Evolutionary conservation across 2,888 invertebrate genomes (phyloP).

Genomic region (Calliopum simillimum): DNA sequence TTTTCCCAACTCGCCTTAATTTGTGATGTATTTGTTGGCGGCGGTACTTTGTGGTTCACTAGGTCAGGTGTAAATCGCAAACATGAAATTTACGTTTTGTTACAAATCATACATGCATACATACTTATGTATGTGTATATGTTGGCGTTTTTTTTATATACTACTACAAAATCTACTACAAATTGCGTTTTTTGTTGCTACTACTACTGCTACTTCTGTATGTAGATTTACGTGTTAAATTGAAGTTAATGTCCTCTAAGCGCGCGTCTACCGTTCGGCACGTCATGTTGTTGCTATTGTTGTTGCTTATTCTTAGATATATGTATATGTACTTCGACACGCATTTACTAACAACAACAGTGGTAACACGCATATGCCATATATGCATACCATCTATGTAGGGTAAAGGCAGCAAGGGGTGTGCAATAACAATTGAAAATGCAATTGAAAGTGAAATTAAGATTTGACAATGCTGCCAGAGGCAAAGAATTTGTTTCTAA

Average conservation of each 20-base stretch:
- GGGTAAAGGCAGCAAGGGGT: too few species aligned
- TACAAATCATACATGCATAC: conserved; percentile 15
- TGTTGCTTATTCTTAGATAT: background rate
- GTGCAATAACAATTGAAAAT: too few species aligned
- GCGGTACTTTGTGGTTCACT: conserved; percentile 35
- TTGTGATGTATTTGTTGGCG: conserved; percentile 12
- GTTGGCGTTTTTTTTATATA: background rate
- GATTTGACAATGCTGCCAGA: too few species aligned
- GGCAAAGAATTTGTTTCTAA: too few species aligned
- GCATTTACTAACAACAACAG: background rate
- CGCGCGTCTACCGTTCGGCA: conserved; percentile 17
- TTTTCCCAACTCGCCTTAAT: background rate
- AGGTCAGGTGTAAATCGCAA: conserved; percentile 35
- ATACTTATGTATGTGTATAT: background rate
- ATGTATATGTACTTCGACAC: background rate
- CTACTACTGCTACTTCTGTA: conserved; percentile 25
- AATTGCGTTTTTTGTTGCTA: conserved; percentile 21
- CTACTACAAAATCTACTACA: conserved; percentile 12
- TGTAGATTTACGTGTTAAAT: conserved; percentile 29
- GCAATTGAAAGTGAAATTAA: too few species aligned
- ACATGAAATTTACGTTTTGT: background rate
- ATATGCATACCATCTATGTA: too few species aligned
- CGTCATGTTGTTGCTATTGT: conserved; percentile 28
- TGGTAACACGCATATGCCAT: too few species aligned
- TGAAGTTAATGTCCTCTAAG: conserved; percentile 36